Conservation (phyloP, 2,888 invertebrate species). For the Melikaiella ostensackeni region DNA sequence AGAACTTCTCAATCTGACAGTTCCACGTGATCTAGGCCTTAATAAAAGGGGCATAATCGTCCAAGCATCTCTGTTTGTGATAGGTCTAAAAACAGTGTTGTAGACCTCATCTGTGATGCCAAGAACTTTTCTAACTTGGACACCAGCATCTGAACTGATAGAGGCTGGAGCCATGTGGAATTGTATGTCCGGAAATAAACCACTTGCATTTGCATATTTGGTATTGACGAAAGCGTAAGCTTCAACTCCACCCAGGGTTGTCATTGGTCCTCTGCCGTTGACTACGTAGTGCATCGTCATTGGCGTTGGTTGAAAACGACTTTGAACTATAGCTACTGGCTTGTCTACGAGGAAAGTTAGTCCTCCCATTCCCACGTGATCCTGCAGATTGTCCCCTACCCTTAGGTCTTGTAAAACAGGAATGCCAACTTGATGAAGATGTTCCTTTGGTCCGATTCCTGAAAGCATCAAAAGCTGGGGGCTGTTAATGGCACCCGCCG, state of each 20-base stretch:
- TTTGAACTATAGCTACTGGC: conserved; percentile 90
- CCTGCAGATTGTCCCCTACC: conserved; percentile 90
- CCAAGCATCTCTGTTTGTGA: conserved; percentile 88
- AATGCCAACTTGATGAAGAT: conserved; percentile 85
- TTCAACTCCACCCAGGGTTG: conserved; percentile 91
- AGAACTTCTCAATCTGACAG: conserved; percentile 85
- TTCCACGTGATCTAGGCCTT: conserved; percentile 88
- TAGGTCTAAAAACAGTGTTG: conserved; percentile 88
- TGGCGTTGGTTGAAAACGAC: conserved; percentile 86
- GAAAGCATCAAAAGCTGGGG: conserved; percentile 95
- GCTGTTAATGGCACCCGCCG: conserved; percentile 94
- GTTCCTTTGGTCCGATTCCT: conserved; percentile 87
- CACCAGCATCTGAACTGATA: conserved; percentile 88
- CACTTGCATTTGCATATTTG: conserved; percentile 87
- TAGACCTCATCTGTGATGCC: conserved; percentile 90
- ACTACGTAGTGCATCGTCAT: conserved; percentile 89
- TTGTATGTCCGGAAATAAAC: conserved; percentile 92
- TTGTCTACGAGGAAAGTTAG: conserved; percentile 89
- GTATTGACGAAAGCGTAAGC: conserved; percentile 93
- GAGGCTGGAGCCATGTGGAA: conserved; percentile 96
- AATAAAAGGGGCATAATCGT: conserved; percentile 91
- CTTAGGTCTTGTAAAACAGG: conserved; percentile 86
- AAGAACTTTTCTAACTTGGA: conserved; percentile 86
- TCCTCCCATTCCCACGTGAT: conserved; percentile 93
- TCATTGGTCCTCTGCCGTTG: conserved; percentile 90